These are phyloP conservation scores for Lycocerus yunnanus DNA, from an alignment of 2,888 invertebrate genomes.

Conservation along the genomic window DNA sequence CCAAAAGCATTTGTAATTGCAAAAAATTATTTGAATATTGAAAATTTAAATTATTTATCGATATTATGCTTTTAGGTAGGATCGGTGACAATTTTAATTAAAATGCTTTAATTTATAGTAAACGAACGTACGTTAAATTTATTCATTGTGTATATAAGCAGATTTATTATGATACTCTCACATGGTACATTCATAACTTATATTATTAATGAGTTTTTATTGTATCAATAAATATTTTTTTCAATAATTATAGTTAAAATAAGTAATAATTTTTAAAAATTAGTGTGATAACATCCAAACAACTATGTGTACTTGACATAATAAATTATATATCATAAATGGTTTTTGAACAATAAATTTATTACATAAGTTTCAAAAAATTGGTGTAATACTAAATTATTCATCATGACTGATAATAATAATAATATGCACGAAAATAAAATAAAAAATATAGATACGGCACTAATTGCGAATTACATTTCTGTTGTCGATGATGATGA, in stretches of 20 bases:
- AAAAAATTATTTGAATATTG: too few species aligned
- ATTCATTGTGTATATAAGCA: slow-evolving; percentile 48
- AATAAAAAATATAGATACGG: slow-evolving; percentile 42
- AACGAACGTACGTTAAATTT: not conserved
- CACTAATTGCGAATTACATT: slow-evolving; percentile 45
- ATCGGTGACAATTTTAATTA: not conserved
- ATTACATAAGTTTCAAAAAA: slow-evolving; percentile 44
- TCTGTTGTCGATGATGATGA: slow-evolving; percentile 42
- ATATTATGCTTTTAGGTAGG: too few species aligned
- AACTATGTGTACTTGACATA: slow-evolving; percentile 29
- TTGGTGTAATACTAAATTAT: slow-evolving; percentile 41
- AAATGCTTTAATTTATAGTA: not conserved
- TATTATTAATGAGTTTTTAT: slow-evolving; percentile 26
- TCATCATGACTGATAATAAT: slow-evolving; percentile 34
- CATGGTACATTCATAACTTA: slow-evolving; percentile 55
- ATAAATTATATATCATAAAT: slow-evolving; percentile 14
- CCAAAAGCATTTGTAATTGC: too few species aligned
- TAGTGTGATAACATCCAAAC: slow-evolving; percentile 30
- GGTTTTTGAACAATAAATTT: slow-evolving; percentile 37
- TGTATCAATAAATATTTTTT: slow-evolving; percentile 15
- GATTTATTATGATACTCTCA: slow-evolving; percentile 51
- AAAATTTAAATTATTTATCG: too few species aligned
- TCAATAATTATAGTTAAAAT: slow-evolving; percentile 26
- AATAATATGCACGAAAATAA: slow-evolving; percentile 50
- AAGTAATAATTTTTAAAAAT: slow-evolving; percentile 21